These are phyloP conservation scores for Colletes gigas DNA, from an alignment of 1,140 invertebrate species.

Conservation along the genomic window DNA sequence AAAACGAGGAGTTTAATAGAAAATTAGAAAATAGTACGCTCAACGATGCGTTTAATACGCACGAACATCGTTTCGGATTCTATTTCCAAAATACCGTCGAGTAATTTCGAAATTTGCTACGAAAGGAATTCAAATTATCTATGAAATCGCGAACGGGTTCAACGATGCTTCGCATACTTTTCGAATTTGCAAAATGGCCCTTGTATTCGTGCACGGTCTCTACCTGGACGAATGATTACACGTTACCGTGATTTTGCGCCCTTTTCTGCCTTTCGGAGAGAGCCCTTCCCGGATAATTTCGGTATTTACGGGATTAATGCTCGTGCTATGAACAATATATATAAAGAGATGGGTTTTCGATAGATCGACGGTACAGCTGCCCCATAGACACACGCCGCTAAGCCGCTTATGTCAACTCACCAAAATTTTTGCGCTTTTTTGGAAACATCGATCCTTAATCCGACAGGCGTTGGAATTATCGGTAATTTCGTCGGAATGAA, in stretches of 20 bases:
- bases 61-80: no score
- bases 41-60: no score
- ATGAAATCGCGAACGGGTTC: background rate
- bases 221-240: slow-evolving; percentile 19
- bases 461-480: slow-evolving; percentile 61
- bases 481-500: slow-evolving; percentile 65
- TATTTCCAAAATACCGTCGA: no score
- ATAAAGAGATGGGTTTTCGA: slow-evolving; percentile 59
- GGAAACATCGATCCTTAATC: slow-evolving; percentile 68
- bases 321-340: slow-evolving; percentile 41
- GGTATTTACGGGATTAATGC: slow-evolving; percentile 74
- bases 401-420: slow-evolving; percentile 69
- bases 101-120: background rate
- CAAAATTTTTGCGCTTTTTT: slow-evolving; percentile 74
- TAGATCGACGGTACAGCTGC: slow-evolving; percentile 70
- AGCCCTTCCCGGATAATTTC: slow-evolving; percentile 67
- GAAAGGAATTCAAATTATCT: background rate
- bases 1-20: no score
- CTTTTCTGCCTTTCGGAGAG: slow-evolving; percentile 16
- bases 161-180: background rate
- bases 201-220: no score
- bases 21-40: no score
- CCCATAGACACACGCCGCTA: slow-evolving; percentile 57
- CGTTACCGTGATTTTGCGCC: background rate
- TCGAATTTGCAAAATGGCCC: background rate